phyloP scores from a whole-genome alignment of 2,888 invertebrate genomes.

The Hirtodrosophila duncani region DNA sequence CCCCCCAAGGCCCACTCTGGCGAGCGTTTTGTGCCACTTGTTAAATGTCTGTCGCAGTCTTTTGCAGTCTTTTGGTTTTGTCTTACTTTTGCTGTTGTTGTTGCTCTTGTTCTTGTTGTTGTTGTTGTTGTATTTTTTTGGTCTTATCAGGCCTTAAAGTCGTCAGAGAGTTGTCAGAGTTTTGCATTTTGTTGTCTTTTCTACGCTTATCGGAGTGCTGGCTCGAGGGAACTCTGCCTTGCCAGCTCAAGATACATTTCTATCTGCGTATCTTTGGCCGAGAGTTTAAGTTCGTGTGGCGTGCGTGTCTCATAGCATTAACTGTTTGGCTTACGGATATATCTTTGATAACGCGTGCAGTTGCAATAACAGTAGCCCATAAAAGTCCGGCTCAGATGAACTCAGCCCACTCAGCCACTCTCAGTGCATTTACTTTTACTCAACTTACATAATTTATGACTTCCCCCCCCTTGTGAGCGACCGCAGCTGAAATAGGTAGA shows the following conservation, averaged over 20 bases:
- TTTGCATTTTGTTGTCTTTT: constrained; percentile 21
- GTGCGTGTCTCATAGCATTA: background rate
- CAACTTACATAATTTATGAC: constrained; percentile 70
- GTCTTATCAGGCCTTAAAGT: constrained; percentile 54
- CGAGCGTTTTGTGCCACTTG: constrained; percentile 40
- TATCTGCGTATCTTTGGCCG: constrained; percentile 38
- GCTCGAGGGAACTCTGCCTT: no score
- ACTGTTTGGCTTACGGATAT: background rate
- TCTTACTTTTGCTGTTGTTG: background rate
- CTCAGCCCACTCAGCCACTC: no score
- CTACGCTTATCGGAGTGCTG: constrained; percentile 22
- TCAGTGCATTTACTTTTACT: no score
- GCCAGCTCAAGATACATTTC: background rate
- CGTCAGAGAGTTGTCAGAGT: constrained; percentile 60
- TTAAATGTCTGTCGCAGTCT: constrained; percentile 31
- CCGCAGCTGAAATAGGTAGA: constrained; percentile 44
- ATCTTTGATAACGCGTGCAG: constrained; percentile 41
- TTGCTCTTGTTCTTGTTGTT: constrained; percentile 14
- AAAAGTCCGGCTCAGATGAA: constrained; percentile 36
- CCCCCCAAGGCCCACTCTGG: background rate
- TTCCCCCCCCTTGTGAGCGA: constrained; percentile 54
- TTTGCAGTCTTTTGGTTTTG: constrained; percentile 5
- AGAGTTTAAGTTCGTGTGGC: constrained; percentile 6
- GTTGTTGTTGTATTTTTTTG: constrained; percentile 37
- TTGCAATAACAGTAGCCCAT: constrained; percentile 51